Base-by-base conservation (phyloP, 2,797 vertebrate genomes). In the Limosa lapponica region DNA sequence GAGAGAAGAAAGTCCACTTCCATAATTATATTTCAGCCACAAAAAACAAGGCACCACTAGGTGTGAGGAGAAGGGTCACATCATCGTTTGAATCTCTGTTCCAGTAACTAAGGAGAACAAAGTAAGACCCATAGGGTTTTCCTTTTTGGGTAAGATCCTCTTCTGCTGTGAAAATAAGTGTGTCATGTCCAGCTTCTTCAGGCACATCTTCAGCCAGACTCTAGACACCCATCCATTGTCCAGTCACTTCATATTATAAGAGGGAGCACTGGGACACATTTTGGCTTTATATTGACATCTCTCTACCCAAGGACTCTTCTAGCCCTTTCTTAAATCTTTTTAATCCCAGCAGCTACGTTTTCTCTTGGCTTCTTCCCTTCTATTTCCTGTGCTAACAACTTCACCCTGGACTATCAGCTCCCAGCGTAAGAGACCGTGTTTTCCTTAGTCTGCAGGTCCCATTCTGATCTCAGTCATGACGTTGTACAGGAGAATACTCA, bases 391-490 rank as follows among this genome's bases (percentile, higher is more conserved):
- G 30, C 41, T 46, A 65, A 58, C 11, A 62, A 37, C 14, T 37
- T 69, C 9, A 41, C 13, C 64, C 23, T 36, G 36, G 57, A 18
- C 57, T 71, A 71, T 41, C 8, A 59, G 24, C 15, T 72, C 28
- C 41, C 13, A 57, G 11, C 4, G 10, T 8, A 6, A 48, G 3
- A 74, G 22, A 48, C 0, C 0, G 14, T 6, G 28, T 51, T 84
- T 62, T 66, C 27, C 41, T 46, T 64, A 37, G 16, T 24, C 41
- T 95, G 41, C 28, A 78, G 58, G 22, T 19, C 58, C 84, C 36
- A 49, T 48, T 78, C 46, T 64, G n/a, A 37, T 82, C 66, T 62
- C 62, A 82, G 23, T 34, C 43, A 30, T 54, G 37, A 30, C 3
- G 7, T 13, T 74, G 17, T 55, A 44, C 36, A 92, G 32, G 43